Conservation (phyloP, 2,888 invertebrate genomes). For the Lasioglossum figueresi region DNA sequence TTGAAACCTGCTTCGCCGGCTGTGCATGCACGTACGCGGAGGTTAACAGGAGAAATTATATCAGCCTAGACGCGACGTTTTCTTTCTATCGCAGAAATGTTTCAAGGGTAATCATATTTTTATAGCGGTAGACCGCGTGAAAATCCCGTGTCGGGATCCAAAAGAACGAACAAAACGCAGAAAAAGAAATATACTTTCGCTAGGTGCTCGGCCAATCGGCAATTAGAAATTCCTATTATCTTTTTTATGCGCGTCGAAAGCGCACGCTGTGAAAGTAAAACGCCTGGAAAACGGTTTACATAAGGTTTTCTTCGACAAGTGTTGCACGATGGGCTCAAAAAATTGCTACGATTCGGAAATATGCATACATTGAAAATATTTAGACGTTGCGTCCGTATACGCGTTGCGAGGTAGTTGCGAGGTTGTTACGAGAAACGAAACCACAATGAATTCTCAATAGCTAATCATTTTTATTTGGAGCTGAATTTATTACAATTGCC, state of each 20-base stretch:
- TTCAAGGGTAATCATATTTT: slow-evolving; percentile 8
- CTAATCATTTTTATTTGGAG: too few species aligned
- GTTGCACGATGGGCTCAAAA: neutral
- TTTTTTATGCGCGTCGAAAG: slow-evolving; percentile 48
- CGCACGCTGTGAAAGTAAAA: slow-evolving; percentile 21
- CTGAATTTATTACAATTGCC: too few species aligned
- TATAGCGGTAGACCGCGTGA: neutral
- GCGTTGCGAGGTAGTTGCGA: neutral
- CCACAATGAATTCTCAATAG: too few species aligned
- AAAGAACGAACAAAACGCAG: neutral
- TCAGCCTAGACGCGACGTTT: slow-evolving; percentile 5
- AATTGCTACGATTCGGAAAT: neutral
- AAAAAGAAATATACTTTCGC: slow-evolving; percentile 31
- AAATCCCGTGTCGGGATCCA: neutral
- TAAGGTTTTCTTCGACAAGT: neutral
- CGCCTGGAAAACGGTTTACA: slow-evolving; percentile 10
- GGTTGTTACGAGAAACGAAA: neutral
- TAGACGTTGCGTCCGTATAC: neutral
- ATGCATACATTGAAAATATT: neutral
- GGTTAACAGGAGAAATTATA: neutral
- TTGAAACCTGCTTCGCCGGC: neutral
- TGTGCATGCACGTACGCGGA: neutral
- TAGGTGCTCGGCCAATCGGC: slow-evolving; percentile 18
- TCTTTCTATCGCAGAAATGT: neutral
- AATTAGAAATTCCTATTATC: slow-evolving; percentile 51